Evolutionary conservation across 2,888 invertebrate genomes (phyloP).

Genomic region (Stenchaetothrips biformis): DNA sequence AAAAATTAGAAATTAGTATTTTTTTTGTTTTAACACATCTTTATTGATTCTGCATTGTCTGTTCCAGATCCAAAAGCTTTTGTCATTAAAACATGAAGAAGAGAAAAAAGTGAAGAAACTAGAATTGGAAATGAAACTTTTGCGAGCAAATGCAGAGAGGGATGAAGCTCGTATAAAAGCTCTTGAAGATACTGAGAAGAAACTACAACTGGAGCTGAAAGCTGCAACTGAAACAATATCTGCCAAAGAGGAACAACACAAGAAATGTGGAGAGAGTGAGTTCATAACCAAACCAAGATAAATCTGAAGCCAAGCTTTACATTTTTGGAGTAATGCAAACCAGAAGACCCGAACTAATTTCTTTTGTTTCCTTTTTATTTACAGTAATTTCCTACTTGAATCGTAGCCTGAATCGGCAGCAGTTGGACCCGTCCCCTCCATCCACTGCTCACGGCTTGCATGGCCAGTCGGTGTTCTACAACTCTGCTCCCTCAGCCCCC

Average conservation of each 20-base stretch:
- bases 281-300: no score
- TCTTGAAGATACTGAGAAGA: background rate
- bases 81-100: background rate
- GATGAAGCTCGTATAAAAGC: constrained; percentile 4
- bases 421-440: background rate
- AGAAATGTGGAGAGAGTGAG: constrained; percentile 12
- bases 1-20: background rate
- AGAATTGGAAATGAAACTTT: constrained; percentile 3
- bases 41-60: background rate
- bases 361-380: background rate
- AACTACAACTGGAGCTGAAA: background rate
- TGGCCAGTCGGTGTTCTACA: background rate
- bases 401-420: background rate
- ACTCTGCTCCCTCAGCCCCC: background rate
- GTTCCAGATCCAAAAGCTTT: background rate
- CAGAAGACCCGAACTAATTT: no score
- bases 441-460: background rate
- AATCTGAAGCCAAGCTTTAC: no score
- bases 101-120: background rate
- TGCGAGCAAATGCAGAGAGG: background rate
- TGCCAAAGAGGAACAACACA: background rate
- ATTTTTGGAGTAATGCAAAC: no score
- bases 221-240: background rate
- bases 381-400: constrained; percentile 2
- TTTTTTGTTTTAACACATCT: background rate